These are phyloP conservation scores for Unio pictorum DNA, from an alignment of 2,888 invertebrate species.

Conservation along the genomic window DNA sequence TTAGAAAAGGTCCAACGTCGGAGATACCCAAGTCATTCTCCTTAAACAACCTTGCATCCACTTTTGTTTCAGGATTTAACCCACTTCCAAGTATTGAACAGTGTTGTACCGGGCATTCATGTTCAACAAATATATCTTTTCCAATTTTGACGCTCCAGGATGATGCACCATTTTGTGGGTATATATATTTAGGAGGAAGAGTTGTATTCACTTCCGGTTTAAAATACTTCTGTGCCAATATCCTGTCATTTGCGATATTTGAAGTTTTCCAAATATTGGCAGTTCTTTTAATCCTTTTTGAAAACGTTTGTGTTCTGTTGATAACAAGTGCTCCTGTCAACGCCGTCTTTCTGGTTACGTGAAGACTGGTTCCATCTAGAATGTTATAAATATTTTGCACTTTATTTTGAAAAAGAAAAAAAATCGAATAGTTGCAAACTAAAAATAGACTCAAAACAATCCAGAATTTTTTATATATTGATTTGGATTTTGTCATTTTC, in stretches of 20 bases:
- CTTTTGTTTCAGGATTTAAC: constrained; percentile 78
- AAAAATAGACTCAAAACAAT: no score
- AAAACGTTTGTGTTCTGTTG: no score
- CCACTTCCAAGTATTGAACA: constrained; percentile 85
- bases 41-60: constrained; percentile 85
- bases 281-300: no score
- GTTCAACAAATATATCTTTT: constrained; percentile 78
- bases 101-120: constrained; percentile 88
- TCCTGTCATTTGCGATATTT: constrained; percentile 45
- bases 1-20: not conserved
- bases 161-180: constrained; percentile 33
- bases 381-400: not conserved
- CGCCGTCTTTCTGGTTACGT: no score
- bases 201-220: constrained; percentile 23
- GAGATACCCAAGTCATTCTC: constrained; percentile 48
- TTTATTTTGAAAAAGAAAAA: no score
- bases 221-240: constrained; percentile 51
- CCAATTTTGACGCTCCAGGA: constrained; percentile 67
- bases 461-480: no score
- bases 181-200: constrained; percentile 32
- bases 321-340: no score
- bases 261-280: not conserved
- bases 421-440: no score
- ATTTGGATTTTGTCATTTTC: no score
- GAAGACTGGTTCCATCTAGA: no score